phyloP scores from a whole-genome alignment of 37 sponge, comb jelly and placozoan genomes.

The Halisarca cf. caerulea region DNA sequence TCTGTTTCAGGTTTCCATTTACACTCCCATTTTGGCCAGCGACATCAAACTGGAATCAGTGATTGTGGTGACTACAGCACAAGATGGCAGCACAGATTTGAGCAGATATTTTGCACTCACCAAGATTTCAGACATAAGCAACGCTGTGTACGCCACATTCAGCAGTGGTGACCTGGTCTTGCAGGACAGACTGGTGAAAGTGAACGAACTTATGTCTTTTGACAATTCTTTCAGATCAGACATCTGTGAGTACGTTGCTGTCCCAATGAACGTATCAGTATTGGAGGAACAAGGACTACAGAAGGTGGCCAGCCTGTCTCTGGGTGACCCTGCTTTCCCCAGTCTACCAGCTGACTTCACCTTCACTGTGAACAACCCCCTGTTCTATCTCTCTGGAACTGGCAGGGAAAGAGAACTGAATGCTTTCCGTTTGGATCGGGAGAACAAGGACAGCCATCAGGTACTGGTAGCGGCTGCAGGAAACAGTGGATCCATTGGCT shows the following conservation, averaged over 20 bases:
- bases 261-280: background rate
- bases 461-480: background rate
- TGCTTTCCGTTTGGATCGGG: constrained; percentile 5
- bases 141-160: background rate
- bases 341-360: background rate
- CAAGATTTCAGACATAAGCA: background rate
- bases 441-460: background rate
- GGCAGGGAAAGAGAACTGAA: background rate
- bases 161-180: background rate
- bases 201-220: background rate
- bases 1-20: constrained; percentile 8
- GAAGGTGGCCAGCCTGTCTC: background rate
- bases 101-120: background rate
- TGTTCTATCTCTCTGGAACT: constrained; percentile 9
- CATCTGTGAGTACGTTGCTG: background rate
- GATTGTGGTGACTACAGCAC: background rate
- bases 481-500: background rate
- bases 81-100: background rate
- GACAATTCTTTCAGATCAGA: constrained; percentile 6
- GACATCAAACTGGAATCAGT: background rate
- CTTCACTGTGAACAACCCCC: background rate
- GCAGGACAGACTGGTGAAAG: background rate
- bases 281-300: constrained; percentile 10
- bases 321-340: constrained; percentile 13
- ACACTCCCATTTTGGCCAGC: background rate